These are phyloP conservation scores for Dicrostonyx torquatus DNA, from an alignment of 2,797 vertebrate species.

Conservation along the genomic window DNA sequence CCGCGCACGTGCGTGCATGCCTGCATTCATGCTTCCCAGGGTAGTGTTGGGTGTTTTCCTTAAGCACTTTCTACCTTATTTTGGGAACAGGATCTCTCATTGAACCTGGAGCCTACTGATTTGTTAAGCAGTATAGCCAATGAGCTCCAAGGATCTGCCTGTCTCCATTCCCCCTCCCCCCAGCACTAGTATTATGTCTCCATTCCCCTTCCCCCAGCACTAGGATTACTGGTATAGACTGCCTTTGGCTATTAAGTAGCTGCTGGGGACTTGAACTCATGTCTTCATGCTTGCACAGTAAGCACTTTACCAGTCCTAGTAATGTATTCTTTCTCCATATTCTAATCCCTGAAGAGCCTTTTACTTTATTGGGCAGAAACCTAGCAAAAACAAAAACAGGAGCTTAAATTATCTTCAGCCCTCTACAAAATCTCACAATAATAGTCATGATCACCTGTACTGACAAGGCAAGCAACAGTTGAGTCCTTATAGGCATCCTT, in stretches of 20 bases:
- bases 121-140: not conserved
- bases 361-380: not conserved
- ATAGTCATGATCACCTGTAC: not conserved
- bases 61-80: not conserved
- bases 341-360: not conserved
- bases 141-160: not conserved
- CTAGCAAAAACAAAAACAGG: not conserved
- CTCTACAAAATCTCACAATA: not conserved
- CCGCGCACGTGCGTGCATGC: rapidly evolving
- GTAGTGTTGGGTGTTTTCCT: not conserved
- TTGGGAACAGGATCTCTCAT: not conserved
- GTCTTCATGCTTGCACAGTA: not conserved
- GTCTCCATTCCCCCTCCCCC: not conserved
- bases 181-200: not conserved
- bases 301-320: not conserved
- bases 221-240: not conserved
- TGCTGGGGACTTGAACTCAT: not conserved
- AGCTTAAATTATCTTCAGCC: not conserved
- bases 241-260: not conserved
- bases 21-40: no score
- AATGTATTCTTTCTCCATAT: not conserved
- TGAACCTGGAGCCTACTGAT: not conserved
- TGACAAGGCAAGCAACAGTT: not conserved
- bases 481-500: not conserved
- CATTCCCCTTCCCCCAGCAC: not conserved